Percentiles rank a stretch among this genome's conserved stretches.
These are phyloP conservation scores for Ranitomeya variabilis DNA, from an alignment of 2,113 vertebrate species.

Conservation along the genomic window DNA sequence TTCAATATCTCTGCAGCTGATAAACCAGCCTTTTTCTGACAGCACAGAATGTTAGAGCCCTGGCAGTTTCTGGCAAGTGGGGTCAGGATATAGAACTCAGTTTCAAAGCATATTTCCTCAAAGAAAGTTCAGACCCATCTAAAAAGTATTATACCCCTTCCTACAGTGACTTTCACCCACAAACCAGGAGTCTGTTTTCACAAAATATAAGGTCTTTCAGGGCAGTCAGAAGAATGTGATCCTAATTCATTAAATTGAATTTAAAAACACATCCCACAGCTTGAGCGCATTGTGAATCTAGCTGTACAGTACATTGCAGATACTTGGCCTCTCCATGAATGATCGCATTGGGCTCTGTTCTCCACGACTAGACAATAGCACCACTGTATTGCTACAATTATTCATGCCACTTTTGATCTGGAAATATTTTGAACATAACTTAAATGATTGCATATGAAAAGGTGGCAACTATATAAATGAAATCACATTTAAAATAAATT, in stretches of 20 bases:
- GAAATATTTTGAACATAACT: constrained; percentile 63
- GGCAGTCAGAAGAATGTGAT: constrained; percentile 55
- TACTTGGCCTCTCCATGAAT: constrained; percentile 58
- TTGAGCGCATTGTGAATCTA: constrained; percentile 54
- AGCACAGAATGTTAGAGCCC: constrained; percentile 10
- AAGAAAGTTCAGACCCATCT: constrained; percentile 39
- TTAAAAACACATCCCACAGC: constrained; percentile 55
- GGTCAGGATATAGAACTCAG: constrained; percentile 35
- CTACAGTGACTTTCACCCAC: constrained; percentile 39
- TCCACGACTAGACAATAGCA: constrained; percentile 61
- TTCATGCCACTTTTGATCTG: constrained; percentile 62
- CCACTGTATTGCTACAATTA: constrained; percentile 62
- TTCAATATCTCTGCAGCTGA: constrained; percentile 12
- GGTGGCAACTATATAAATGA: constrained; percentile 52
- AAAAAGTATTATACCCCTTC: constrained; percentile 26
- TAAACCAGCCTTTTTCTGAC: constrained; percentile 22
- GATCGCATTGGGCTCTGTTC: constrained; percentile 55
- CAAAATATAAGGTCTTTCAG: constrained; percentile 35
- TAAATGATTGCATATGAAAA: constrained; percentile 64
- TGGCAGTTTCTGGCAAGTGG: constrained; percentile 21
- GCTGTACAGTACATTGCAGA: constrained; percentile 59
- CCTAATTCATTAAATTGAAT: constrained; percentile 57
- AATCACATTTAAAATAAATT: constrained; percentile 20
- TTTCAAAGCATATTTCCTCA: constrained; percentile 43
- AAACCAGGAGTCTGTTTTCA: constrained; percentile 43